Percentiles rank a stretch among this genome's conserved stretches.
phyloP scores from a whole-genome alignment of 2,113 vertebrate genomes.

The Rhabdornis inornatus region DNA sequence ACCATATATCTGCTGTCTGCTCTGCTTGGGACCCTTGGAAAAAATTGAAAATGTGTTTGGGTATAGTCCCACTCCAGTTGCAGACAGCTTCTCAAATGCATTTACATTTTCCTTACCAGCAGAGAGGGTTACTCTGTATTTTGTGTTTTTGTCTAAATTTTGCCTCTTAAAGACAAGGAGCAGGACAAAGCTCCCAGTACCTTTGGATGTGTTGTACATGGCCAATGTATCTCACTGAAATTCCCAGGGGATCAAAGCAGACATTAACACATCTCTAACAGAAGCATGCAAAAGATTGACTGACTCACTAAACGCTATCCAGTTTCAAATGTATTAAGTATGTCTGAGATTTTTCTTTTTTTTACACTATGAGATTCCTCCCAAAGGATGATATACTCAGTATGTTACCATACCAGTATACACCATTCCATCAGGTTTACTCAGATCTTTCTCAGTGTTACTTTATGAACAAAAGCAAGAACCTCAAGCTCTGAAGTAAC shows the following conservation, averaged over 20 bases:
- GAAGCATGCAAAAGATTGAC: background rate
- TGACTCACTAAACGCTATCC: background rate
- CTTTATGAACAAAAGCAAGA: background rate
- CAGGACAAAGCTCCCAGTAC: conserved; percentile 10
- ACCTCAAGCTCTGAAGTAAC: background rate
- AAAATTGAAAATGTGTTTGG: background rate
- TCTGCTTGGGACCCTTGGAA: background rate
- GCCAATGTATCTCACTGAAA: background rate
- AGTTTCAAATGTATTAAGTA: background rate
- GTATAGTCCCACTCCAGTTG: background rate
- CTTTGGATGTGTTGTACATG: background rate
- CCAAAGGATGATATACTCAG: background rate
- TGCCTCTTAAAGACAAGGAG: background rate
- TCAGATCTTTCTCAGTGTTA: background rate
- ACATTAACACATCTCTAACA: background rate
- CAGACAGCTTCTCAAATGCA: background rate
- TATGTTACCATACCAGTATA: background rate
- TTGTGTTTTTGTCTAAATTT: background rate
- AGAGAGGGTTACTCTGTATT: background rate
- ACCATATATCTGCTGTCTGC: background rate
- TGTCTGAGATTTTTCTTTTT: background rate
- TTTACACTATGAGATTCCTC: background rate
- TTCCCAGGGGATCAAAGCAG: background rate
- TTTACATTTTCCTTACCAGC: background rate
- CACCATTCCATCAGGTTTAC: background rate